phyloP scores from a whole-genome alignment of 2,888 invertebrate species.

The Phengaris arion region DNA sequence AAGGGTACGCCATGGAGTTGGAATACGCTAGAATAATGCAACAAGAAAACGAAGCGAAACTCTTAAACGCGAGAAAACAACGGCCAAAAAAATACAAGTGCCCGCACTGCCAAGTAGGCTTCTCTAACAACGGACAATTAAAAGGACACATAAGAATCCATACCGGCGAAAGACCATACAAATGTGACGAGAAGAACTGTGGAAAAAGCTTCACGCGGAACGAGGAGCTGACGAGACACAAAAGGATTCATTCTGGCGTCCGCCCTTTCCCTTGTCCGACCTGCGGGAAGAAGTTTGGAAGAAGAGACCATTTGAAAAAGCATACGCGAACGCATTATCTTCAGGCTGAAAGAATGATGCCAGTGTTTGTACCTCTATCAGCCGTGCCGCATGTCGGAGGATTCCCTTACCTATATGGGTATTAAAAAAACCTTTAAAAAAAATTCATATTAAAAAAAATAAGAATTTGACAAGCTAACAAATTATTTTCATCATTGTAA shows the following conservation, averaged over 20 bases:
- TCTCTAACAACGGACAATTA: constrained; percentile 95
- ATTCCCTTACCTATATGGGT: constrained; percentile 79
- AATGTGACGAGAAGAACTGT: constrained; percentile 91
- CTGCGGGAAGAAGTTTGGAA: constrained; percentile 95
- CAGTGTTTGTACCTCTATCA: constrained; percentile 80
- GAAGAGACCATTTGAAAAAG: constrained; percentile 96
- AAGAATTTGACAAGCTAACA: neutral
- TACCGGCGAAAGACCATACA: constrained; percentile 93
- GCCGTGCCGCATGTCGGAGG: constrained; percentile 66
- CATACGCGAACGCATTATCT: constrained; percentile 91
- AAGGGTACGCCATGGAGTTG: constrained; percentile 82
- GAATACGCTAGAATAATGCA: constrained; percentile 85
- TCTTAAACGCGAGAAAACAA: constrained; percentile 84
- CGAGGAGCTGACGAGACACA: constrained; percentile 94
- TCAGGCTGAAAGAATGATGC: constrained; percentile 81
- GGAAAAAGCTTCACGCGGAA: constrained; percentile 95
- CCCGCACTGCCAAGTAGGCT: constrained; percentile 92
- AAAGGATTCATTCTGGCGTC: constrained; percentile 92
- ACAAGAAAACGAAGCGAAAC: constrained; percentile 85
- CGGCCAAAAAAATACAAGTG: constrained; percentile 95
- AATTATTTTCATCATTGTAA: no score
- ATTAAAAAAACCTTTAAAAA: constrained; percentile 47
- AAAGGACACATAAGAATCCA: constrained; percentile 95
- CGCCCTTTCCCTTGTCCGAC: constrained; percentile 91
- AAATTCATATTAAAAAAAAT: neutral